phyloP scores from a whole-genome alignment of 1,140 invertebrate genomes.

The Hyles euphorbiae region DNA sequence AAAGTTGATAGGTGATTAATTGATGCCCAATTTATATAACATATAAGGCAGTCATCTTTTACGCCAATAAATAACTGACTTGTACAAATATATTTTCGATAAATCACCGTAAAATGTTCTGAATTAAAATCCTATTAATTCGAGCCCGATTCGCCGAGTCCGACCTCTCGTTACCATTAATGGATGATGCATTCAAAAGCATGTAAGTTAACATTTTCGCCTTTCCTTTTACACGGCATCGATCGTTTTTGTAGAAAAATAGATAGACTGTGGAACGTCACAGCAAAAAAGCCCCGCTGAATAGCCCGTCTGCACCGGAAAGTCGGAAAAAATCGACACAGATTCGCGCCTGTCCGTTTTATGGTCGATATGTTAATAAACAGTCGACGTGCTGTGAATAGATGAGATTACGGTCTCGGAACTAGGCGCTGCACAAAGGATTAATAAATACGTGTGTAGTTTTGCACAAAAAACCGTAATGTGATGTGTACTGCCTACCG shows the following conservation, averaged over 20 bases:
- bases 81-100: no score
- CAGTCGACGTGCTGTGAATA: conserved; percentile 36
- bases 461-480: conserved; percentile 9
- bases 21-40: no score
- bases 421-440: conserved; percentile 19
- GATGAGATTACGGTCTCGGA: conserved; percentile 30
- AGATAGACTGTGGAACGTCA: conserved; percentile 17
- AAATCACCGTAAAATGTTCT: no score
- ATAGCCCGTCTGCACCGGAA: conserved; percentile 40
- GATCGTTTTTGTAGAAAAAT: conserved; percentile 23
- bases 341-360: conserved; percentile 42
- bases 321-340: conserved; percentile 47
- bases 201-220: conserved; percentile 24
- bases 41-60: no score
- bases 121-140: no score
- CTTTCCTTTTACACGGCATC: conserved; percentile 22
- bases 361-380: conserved; percentile 69
- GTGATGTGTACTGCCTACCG: no score
- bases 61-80: no score
- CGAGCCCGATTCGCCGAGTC: no score
- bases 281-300: conserved; percentile 39
- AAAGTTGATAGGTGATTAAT: no score
- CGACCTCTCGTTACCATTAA: no score
- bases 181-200: conserved; percentile 1
- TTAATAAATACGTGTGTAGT: conserved; percentile 21